Conservation (phyloP, 2,113 vertebrate species). For the Heterochromis multidens region DNA sequence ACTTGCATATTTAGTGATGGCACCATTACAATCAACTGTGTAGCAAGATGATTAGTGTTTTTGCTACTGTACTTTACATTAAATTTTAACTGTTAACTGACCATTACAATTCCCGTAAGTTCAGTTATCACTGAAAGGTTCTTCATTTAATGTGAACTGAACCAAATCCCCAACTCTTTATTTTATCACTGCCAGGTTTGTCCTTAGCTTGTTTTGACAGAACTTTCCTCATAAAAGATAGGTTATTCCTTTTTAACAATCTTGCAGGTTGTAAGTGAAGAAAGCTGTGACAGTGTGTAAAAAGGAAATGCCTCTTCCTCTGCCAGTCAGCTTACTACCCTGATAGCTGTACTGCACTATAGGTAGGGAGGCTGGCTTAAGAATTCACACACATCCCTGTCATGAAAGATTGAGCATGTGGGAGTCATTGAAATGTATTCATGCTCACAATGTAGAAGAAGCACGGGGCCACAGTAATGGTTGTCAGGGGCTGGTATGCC, state of each 20-base stretch:
- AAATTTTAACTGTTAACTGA: not conserved
- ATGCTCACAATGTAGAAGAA: slow-evolving; percentile 67
- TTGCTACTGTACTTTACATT: not conserved
- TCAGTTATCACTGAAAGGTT: not conserved
- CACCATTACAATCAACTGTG: slow-evolving; percentile 28
- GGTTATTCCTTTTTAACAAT: slow-evolving; percentile 5
- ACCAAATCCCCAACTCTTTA: not conserved
- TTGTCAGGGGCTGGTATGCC: slow-evolving; percentile 69
- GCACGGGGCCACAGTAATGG: slow-evolving; percentile 66
- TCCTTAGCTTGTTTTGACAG: not conserved
- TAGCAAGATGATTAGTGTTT: not conserved
- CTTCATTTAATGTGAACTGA: not conserved
- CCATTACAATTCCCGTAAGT: not conserved
- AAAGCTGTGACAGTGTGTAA: slow-evolving; percentile 23
- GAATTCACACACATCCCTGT: slow-evolving; percentile 63
- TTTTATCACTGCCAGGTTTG: not conserved
- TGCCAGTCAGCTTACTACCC: slow-evolving; percentile 39
- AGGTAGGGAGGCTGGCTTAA: slow-evolving; percentile 50
- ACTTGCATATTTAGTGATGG: slow-evolving; percentile 42
- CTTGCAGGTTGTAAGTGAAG: not conserved
- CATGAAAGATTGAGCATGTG: slow-evolving; percentile 71
- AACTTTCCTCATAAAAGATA: not conserved
- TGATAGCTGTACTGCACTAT: slow-evolving; percentile 27
- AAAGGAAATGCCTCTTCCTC: slow-evolving; percentile 14
- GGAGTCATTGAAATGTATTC: slow-evolving; percentile 74